Evolutionary conservation across 2,113 vertebrate species (phyloP), one percentile per base, ranked within the genome.

Genomic region (Aythya baeri): DNA sequence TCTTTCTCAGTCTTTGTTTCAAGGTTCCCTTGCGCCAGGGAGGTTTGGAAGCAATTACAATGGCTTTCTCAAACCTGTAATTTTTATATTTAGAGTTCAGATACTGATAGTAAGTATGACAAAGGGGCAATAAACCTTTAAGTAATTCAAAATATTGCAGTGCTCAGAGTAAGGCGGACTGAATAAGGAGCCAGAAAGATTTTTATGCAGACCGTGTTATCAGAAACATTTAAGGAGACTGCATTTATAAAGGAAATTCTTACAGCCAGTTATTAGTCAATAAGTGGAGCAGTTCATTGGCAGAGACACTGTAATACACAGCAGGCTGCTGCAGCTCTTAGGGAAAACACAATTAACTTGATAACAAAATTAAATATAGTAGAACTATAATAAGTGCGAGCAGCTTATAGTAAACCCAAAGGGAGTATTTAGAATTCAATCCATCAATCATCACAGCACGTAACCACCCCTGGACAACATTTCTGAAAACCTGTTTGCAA

Each of bases 311-410:
- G 81, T 73, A 92, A 92, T 43, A 91, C 86, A 89, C 86, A 96
- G 93, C 81, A 92, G 93, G 93, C 92, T 79, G 36, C 81, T 87
- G 91, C 44, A 91, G 81, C 83, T 94, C 91, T 94, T 71, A 86
- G 95, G 88, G 94, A 93, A 96, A 96, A 96, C 67, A 97, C 93
- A 96, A 96, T 96, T 96, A 96, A 67, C 93, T 95, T 16, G 50
- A 86, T 91, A 94, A 93, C 91, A 85, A 94, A 96, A 97, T 96
- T 95, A 96, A 95, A 96, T 93, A 82, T 94, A 93, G 86, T 91
- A 89, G 92, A 71, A 85, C 81, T 76, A 59, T 82, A 97, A 93
- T 87, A 95, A 96, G 88, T 85, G 71, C 76, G 78, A 96, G 66
- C 78, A 94, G 93, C 88, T 94, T 92, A 95, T 41, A 94, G 94